Percentiles rank a stretch among this genome's conserved stretches.
Evolutionary conservation across 2,113 vertebrate genomes (phyloP).

Genomic region (Esox niger): DNA sequence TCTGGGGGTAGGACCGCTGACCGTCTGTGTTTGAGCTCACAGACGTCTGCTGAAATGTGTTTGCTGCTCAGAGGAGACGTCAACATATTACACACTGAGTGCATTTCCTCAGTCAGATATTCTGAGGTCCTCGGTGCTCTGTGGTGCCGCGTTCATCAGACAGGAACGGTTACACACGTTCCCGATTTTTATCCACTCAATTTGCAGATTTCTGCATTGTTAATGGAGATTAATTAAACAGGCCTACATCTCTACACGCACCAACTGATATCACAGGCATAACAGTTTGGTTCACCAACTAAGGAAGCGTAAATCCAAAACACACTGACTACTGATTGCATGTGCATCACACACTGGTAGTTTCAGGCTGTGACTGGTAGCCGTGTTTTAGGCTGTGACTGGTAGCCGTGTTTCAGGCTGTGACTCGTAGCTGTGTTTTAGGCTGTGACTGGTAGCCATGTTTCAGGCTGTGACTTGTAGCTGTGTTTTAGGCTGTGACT

Average conservation of each 20-base stretch:
- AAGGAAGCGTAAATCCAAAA: neutral
- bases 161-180: neutral
- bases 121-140: neutral
- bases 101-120: neutral
- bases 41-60: slow-evolving; percentile 5
- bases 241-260: no score
- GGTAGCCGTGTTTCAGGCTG: no score
- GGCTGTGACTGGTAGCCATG: no score
- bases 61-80: neutral
- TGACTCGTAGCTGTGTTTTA: no score
- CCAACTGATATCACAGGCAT: no score
- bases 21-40: slow-evolving; percentile 8
- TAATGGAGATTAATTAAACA: no score
- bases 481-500: no score
- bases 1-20: slow-evolving; percentile 3
- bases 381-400: no score
- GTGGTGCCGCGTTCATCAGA: neutral
- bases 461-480: no score
- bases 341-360: no score
- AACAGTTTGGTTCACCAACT: neutral
- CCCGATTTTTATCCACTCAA: neutral
- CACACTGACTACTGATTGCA: no score
- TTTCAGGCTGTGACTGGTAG: no score
- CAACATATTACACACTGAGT: neutral
- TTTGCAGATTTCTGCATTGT: neutral